These are phyloP conservation scores for Empidonax traillii DNA, from an alignment of 2,113 vertebrate genomes.

Conservation along the genomic window DNA sequence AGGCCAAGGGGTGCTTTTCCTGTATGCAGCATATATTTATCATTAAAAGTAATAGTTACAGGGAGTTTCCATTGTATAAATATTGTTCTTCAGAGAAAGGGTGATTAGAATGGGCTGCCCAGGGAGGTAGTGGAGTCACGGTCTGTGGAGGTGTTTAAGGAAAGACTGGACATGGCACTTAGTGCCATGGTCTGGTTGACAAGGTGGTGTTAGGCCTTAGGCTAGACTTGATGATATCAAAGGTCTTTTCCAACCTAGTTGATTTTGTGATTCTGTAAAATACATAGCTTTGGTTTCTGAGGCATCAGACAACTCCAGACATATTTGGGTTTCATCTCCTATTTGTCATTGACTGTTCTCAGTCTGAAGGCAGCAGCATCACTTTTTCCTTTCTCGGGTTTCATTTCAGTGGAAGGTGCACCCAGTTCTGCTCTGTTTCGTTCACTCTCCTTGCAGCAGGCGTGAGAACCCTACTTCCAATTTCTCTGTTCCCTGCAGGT, in stretches of 20 bases:
- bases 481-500: not conserved
- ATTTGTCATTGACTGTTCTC: not conserved
- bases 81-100: not conserved
- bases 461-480: not conserved
- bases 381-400: not conserved
- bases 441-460: not conserved
- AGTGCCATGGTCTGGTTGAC: not conserved
- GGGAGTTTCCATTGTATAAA: not conserved
- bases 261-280: not conserved
- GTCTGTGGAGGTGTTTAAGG: not conserved
- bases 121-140: not conserved
- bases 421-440: not conserved
- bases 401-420: not conserved
- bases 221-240: not conserved
- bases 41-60: not conserved
- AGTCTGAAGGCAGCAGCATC: not conserved
- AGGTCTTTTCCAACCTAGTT: not conserved
- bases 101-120: not conserved
- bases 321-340: not conserved
- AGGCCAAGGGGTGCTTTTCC: not conserved
- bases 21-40: accelerated
- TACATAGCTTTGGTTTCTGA: not conserved
- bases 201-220: no score
- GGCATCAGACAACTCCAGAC: not conserved
- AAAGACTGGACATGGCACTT: not conserved